Evolutionary conservation across 2,797 vertebrate species (phyloP).

Genomic region (Pantherophis vulpinus): DNA sequence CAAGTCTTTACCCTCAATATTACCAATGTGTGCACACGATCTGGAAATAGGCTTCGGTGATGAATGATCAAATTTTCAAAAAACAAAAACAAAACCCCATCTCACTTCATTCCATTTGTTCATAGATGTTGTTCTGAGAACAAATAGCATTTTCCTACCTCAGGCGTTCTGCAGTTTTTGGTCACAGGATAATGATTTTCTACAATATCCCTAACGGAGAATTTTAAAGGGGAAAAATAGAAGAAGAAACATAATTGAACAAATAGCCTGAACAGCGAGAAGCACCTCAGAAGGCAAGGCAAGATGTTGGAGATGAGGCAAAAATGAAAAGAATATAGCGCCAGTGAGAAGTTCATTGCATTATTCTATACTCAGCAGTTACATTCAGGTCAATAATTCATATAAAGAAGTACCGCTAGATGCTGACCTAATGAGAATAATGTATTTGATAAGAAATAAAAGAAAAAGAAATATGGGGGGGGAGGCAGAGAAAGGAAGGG

Average conservation of each 20-base stretch:
- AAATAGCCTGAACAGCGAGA: conserved; percentile 27
- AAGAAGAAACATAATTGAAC: conserved; percentile 42
- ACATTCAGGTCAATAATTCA: conserved; percentile 42
- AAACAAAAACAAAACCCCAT: conserved; percentile 28
- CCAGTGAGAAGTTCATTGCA: conserved; percentile 41
- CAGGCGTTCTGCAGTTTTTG: conserved; percentile 46
- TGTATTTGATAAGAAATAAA: conserved; percentile 38
- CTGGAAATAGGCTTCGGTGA: conserved; percentile 56
- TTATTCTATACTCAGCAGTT: conserved; percentile 48
- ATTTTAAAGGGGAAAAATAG: conserved; percentile 30
- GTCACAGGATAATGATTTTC: conserved; percentile 58
- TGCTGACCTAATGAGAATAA: conserved; percentile 20
- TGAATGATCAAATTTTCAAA: conserved; percentile 65
- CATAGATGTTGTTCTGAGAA: conserved; percentile 60
- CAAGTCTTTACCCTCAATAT: conserved; percentile 18
- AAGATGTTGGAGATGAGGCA: neutral
- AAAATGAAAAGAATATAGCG: conserved; percentile 27
- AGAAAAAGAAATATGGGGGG: conserved; percentile 8
- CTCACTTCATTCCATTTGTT: conserved; percentile 67
- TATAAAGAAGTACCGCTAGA: conserved; percentile 28
- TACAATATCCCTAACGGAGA: conserved; percentile 45
- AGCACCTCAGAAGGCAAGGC: neutral
- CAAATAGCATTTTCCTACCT: conserved; percentile 64
- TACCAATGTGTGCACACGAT: conserved; percentile 60
- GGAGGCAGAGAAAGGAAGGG: neutral